Evolutionary conservation across 1,140 invertebrate genomes (phyloP).

Genomic region (Idris sp.): DNA sequence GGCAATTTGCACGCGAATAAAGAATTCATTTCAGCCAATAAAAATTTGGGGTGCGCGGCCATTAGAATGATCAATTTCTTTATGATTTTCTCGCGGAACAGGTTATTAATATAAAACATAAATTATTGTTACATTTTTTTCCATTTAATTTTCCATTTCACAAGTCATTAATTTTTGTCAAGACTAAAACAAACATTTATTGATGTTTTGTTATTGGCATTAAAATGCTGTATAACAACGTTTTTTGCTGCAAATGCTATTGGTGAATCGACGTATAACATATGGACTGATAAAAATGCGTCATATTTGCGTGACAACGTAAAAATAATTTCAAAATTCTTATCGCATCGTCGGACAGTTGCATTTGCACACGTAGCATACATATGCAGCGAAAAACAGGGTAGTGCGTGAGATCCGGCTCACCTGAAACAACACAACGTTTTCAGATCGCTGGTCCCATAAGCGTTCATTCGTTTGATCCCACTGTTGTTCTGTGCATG

Average conservation of each 20-base stretch:
- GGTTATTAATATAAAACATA: too few species aligned
- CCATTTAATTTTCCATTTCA: too few species aligned
- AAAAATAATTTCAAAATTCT: slow-evolving; percentile 65
- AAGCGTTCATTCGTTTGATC: slow-evolving; percentile 75
- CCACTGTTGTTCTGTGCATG: slow-evolving; percentile 70
- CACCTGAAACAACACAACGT: slow-evolving; percentile 78
- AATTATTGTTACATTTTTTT: too few species aligned
- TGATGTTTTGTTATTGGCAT: too few species aligned
- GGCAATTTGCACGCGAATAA: slow-evolving; percentile 52
- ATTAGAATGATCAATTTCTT: slow-evolving; percentile 52
- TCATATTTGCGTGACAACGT: slow-evolving; percentile 62
- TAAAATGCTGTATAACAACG: slow-evolving; percentile 55
- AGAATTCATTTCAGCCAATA: slow-evolving; percentile 53
- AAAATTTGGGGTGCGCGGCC: slow-evolving; percentile 39
- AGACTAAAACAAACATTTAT: too few species aligned
- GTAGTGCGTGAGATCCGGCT: slow-evolving; percentile 73
- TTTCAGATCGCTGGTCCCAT: slow-evolving; percentile 77
- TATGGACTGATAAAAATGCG: slow-evolving; percentile 61
- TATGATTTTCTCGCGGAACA: slow-evolving; percentile 48
- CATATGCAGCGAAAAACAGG: slow-evolving; percentile 67
- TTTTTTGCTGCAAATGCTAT: slow-evolving; percentile 50
- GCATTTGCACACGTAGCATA: slow-evolving; percentile 62
- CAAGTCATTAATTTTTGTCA: too few species aligned
- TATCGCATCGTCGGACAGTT: slow-evolving; percentile 62
- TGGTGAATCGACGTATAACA: slow-evolving; percentile 56